Conservation (phyloP, 1,140 invertebrate species). For the Hylaeus volcanicus region DNA sequence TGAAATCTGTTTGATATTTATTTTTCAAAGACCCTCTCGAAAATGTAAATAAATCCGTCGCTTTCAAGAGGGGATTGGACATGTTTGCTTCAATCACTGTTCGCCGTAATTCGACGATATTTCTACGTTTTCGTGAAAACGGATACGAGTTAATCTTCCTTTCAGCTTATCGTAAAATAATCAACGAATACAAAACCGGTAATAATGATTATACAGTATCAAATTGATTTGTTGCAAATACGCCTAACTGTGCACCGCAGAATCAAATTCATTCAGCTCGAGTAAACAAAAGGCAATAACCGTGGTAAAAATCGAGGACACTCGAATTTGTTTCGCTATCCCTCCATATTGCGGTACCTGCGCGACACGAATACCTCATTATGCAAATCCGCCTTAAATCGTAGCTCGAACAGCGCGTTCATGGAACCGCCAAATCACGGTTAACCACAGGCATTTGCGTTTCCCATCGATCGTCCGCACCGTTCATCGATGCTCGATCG, state of each 20-base stretch:
- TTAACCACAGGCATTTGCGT: conserved; percentile 27
- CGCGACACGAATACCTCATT: conserved; percentile 39
- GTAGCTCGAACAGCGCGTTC: conserved; percentile 16
- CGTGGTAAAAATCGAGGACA: background rate
- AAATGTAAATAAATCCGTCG: background rate
- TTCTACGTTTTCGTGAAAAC: background rate
- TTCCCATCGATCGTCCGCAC: background rate
- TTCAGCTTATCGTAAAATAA: too few species aligned
- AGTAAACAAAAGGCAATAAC: too few species aligned
- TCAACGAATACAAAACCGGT: too few species aligned
- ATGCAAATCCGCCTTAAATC: conserved; percentile 47
- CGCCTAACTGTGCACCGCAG: too few species aligned
- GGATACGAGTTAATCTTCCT: background rate
- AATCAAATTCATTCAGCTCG: too few species aligned
- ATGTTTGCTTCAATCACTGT: background rate
- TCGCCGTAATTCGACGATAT: background rate
- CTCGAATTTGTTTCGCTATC: conserved; percentile 5
- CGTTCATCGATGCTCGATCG: conserved; percentile 4
- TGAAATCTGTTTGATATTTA: background rate
- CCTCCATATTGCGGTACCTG: background rate
- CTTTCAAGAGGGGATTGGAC: too few species aligned
- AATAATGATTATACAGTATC: too few species aligned
- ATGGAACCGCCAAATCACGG: conserved; percentile 15
- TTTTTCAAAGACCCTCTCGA: background rate
- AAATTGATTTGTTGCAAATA: too few species aligned